phyloP scores from a whole-genome alignment of 2,113 vertebrate species.

The Oryzias javanicus region DNA sequence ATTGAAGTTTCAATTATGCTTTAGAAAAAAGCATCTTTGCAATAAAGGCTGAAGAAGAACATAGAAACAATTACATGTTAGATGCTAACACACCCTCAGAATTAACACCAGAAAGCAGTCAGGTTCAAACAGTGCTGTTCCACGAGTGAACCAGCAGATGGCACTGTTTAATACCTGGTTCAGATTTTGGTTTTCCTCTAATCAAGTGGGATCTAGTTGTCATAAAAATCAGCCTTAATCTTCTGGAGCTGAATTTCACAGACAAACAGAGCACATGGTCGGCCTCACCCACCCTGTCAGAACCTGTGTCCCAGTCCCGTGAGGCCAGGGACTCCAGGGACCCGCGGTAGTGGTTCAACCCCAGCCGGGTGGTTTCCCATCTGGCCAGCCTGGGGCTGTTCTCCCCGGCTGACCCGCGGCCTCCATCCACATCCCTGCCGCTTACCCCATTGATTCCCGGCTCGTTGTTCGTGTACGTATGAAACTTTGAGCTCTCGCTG shows the following conservation, averaged over 20 bases:
- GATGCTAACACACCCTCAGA: neutral
- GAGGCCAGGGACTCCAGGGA: slow-evolving; percentile 76
- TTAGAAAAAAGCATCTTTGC: neutral
- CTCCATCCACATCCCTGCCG: slow-evolving; percentile 47
- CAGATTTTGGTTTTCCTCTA: neutral
- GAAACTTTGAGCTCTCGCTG: slow-evolving; percentile 71
- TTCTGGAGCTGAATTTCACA: neutral
- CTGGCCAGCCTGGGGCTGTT: slow-evolving; percentile 44
- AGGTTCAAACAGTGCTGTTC: too few species aligned
- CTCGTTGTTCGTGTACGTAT: slow-evolving; percentile 67
- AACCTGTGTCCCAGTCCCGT: slow-evolving; percentile 69
- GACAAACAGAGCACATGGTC: neutral
- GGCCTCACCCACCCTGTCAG: slow-evolving; percentile 67
- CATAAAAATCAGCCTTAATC: slow-evolving; percentile 3
- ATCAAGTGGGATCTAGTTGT: slow-evolving; percentile 5
- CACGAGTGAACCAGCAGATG: slow-evolving; percentile 36
- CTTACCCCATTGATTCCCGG: slow-evolving; percentile 56
- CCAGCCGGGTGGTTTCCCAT: slow-evolving; percentile 57
- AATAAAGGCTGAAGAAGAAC: neutral
- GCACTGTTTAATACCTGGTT: slow-evolving; percentile 36
- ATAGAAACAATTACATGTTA: neutral
- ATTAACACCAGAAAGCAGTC: neutral
- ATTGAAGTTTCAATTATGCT: neutral
- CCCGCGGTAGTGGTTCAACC: slow-evolving; percentile 48
- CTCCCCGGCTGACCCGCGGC: slow-evolving; percentile 33